Conservation (phyloP, 53 echinoderm and acorn worm genomes). For the Echinarachnius parma region DNA sequence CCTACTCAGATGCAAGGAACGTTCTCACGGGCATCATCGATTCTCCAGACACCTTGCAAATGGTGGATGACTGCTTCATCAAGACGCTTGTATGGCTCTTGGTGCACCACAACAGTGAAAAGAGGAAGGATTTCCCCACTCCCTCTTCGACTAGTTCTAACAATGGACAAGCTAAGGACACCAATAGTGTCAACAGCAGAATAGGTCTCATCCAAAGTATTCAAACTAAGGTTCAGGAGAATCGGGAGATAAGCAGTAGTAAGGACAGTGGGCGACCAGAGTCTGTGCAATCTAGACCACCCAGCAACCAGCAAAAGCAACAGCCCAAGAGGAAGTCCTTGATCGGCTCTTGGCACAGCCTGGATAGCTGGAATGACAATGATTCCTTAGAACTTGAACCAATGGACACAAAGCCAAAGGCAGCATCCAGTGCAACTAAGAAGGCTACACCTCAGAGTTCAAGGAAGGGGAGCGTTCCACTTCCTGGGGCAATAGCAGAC, state of each 20-base stretch:
- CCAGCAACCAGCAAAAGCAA: constrained; percentile 40
- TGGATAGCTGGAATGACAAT: constrained; percentile 83
- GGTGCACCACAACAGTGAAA: constrained; percentile 63
- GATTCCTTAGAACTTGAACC: constrained; percentile 64
- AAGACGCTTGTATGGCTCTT: constrained; percentile 84
- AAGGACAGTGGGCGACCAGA: constrained; percentile 86
- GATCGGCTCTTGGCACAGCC: constrained; percentile 70
- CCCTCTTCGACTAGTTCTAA: constrained; percentile 16
- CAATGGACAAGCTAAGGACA: background rate
- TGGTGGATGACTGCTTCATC: constrained; percentile 67
- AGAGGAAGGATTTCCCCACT: constrained; percentile 41
- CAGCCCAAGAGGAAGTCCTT: constrained; percentile 59
- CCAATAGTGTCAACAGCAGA: constrained; percentile 26
- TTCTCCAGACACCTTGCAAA: constrained; percentile 70
- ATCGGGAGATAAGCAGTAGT: constrained; percentile 49
- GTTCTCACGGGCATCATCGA: constrained; percentile 93
- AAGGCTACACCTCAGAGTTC: background rate
- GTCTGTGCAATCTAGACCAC: constrained; percentile 65
- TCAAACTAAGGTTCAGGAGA: background rate
- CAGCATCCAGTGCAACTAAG: constrained; percentile 21
- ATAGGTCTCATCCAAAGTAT: constrained; percentile 31
- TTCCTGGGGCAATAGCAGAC: constrained; percentile 31
- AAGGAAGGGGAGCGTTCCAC: background rate
- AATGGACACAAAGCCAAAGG: constrained; percentile 49
- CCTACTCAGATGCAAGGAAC: constrained; percentile 92